A percentile compares a stretch with the other conserved stretches of the same genome.
Evolutionary conservation across 2,797 vertebrate genomes (phyloP).

Genomic region (Apodemus agrarius): DNA sequence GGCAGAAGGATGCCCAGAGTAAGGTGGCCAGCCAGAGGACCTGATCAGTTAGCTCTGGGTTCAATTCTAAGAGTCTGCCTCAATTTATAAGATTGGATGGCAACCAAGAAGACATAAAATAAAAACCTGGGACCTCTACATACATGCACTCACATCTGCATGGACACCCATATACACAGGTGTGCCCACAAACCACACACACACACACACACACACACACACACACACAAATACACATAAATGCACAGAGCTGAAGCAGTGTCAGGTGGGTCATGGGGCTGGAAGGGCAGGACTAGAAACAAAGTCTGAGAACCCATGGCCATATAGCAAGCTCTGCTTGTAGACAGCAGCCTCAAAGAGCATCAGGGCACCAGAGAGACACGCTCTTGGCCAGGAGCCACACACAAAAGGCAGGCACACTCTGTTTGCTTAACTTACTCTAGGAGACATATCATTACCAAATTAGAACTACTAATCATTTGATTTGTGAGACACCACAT

Average conservation of each 20-base stretch:
- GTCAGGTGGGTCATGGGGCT: neutral
- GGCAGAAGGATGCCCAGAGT: neutral
- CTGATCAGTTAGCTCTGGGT: neutral
- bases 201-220: neutral
- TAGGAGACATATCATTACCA: neutral
- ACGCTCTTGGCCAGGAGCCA: neutral
- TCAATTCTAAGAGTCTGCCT: neutral
- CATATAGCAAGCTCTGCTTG: neutral
- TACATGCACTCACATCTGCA: neutral
- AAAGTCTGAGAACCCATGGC: neutral
- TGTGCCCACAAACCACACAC: neutral
- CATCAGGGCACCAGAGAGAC: neutral
- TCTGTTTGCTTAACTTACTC: constrained; percentile 34
- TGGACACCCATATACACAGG: neutral
- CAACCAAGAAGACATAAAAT: neutral
- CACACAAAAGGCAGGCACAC: neutral
- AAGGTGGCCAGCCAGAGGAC: neutral
- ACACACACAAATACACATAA: neutral
- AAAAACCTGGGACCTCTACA: neutral
- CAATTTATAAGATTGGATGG: neutral
- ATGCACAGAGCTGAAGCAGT: neutral
- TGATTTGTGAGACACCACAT: constrained; percentile 2
- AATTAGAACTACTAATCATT: constrained; percentile 38
- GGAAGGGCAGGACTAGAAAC: neutral
- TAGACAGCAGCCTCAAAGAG: neutral